Conservation (phyloP, 2,113 vertebrate genomes). For the Myotis yumanensis region DNA sequence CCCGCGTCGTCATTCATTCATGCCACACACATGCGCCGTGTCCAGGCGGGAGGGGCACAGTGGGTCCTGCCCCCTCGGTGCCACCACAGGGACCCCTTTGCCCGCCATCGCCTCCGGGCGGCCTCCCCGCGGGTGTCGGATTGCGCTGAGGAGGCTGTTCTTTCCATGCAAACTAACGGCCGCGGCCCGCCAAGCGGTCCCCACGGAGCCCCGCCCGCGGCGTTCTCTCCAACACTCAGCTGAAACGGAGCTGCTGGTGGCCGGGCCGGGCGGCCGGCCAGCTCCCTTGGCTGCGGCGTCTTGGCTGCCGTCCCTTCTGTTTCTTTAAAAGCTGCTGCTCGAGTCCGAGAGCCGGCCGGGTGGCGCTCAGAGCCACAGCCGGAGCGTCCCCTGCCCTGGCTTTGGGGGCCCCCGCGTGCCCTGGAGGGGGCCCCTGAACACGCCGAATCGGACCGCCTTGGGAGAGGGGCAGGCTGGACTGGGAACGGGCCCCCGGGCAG, state of each 20-base stretch:
- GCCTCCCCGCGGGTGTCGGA: not conserved
- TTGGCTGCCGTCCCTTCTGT: not conserved
- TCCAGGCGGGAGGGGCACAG: not conserved
- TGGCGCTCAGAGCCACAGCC: fast-evolving
- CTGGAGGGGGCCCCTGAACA: not conserved
- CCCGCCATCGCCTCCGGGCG: not conserved
- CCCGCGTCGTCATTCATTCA: not conserved
- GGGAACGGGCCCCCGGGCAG: not conserved
- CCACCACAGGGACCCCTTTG: not conserved
- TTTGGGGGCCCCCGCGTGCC: fast-evolving
- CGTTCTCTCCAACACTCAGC: not conserved
- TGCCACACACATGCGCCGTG: fast-evolving
- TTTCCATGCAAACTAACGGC: not conserved
- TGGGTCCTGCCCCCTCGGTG: fast-evolving
- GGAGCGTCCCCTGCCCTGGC: fast-evolving
- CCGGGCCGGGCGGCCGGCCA: not conserved
- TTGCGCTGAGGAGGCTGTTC: not conserved
- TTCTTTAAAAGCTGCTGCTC: constrained; percentile 35
- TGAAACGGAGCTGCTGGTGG: not conserved
- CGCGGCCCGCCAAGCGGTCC: fast-evolving
- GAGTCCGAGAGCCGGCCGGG: not conserved
- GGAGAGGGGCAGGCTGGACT: fast-evolving
- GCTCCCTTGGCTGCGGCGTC: not conserved
- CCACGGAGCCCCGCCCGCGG: fast-evolving
- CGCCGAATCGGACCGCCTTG: fast-evolving